Percentiles rank a stretch among this genome's conserved stretches.
Evolutionary conservation across 1,140 invertebrate species (phyloP).

Genomic region (Telenomus remus): DNA sequence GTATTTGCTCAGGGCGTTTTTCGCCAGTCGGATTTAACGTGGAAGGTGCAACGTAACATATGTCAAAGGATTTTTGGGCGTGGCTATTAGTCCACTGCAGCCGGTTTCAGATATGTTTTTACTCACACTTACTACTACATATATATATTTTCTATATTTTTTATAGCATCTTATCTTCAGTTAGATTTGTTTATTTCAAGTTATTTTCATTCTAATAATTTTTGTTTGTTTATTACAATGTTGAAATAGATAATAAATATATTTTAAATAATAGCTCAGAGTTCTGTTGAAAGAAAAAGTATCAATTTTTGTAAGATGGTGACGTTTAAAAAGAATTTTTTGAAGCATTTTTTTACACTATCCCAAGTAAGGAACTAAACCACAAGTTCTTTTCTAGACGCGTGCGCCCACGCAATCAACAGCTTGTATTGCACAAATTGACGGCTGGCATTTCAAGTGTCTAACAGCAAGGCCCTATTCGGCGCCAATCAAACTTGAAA

Average conservation of each 20-base stretch:
- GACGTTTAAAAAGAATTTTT: no score
- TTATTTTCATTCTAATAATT: no score
- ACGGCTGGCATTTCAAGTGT: constrained; percentile 29
- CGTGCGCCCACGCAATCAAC: constrained; percentile 35
- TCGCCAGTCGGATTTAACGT: neutral
- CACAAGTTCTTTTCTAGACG: constrained; percentile 36
- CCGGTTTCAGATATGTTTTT: constrained; percentile 15
- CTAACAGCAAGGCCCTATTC: constrained; percentile 2
- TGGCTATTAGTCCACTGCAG: constrained; percentile 16
- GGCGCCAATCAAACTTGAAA: no score
- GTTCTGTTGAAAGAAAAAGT: no score
- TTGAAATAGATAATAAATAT: no score
- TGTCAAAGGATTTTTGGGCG: constrained; percentile 42
- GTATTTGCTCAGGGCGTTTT: no score
- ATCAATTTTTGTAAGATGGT: no score
- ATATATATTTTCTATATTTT: constrained; percentile 7
- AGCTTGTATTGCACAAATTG: constrained; percentile 37
- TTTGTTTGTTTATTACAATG: no score
- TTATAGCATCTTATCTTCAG: no score
- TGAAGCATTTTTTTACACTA: neutral
- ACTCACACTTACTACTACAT: neutral
- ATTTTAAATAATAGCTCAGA: no score
- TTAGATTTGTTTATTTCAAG: no score
- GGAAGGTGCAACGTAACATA: constrained; percentile 31
- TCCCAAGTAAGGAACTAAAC: constrained; percentile 9